Base-by-base conservation (phyloP, 2,888 invertebrate genomes). In the Phyllotreta striolata region DNA sequence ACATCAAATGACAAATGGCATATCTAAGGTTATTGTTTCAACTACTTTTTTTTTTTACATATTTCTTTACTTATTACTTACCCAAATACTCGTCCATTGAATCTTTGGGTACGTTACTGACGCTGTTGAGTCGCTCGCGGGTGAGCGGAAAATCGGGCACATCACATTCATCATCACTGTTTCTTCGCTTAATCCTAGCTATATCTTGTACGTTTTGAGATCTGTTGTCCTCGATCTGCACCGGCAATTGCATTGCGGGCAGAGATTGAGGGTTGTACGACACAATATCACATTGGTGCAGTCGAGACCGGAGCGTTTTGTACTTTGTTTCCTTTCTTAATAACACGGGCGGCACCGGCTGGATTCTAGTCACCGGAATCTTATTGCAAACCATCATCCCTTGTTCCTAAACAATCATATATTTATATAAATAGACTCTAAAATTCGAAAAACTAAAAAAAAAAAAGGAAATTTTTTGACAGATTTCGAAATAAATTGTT, bases 51-150 rank as follows among this genome's bases (percentile, higher is more conserved):
- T n/a, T n/a, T n/a, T n/a, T n/a, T n/a, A n/a, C n/a, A n/a, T n/a
- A n/a, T n/a, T n/a, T n/a, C n/a, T n/a, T n/a, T n/a, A n/a, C n/a
- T n/a, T n/a, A n/a, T 34, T 12, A 54, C 70, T 70, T 67, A 77
- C 90, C 89, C 70, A 93, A 84, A 79, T 92, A 93, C 81, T 92
- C 92, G 79, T 92, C 92, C 68, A 93, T 82, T 67, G 90, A 91
- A 80, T 92, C 91, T 73, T 91, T 90, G 78, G 91, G 91, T 76
- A 92, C 89, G 72, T 89, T 89, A 77, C 90, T 89, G 72, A 92
- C 88, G 79, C 90, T 90, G 72, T 89, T 88, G 35, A 90, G 87
- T 54, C 90, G 85, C 77, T 90, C 90, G 56, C 90, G 83, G 6
- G 79, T 76, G 51, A 79, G 68, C 44, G 77, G 76, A 70, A 78